Evolutionary conservation across 2,888 invertebrate species (phyloP).

Genomic region (Erannis defoliaria): DNA sequence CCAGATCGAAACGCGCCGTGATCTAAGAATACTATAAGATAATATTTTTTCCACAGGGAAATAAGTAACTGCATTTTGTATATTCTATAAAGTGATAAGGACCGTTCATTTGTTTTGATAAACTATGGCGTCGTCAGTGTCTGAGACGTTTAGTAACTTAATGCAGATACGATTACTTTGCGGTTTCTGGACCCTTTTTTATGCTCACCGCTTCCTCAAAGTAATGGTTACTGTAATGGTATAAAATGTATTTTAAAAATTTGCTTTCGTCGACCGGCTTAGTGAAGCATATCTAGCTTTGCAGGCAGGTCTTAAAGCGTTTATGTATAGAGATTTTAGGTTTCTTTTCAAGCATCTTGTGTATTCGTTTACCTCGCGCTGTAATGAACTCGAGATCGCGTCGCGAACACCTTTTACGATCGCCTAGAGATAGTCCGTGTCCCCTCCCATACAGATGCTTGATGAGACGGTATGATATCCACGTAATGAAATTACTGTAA

Average conservation of each 20-base stretch:
- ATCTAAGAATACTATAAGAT: constrained; percentile 87
- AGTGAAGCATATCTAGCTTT: constrained; percentile 77
- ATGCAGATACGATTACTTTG: constrained; percentile 82
- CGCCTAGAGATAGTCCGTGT: constrained; percentile 51
- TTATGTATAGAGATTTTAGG: constrained; percentile 84
- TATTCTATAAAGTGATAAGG: constrained; percentile 87
- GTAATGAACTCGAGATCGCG: constrained; percentile 39
- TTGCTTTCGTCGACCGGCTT: constrained; percentile 79
- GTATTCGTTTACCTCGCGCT: constrained; percentile 56
- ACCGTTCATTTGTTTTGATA: constrained; percentile 86
- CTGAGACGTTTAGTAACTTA: constrained; percentile 78
- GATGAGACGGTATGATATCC: constrained; percentile 81
- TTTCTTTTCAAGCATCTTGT: constrained; percentile 83
- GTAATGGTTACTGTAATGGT: constrained; percentile 80
- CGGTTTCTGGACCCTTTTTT: constrained; percentile 83
- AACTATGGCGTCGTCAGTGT: constrained; percentile 82
- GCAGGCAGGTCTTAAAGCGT: constrained; percentile 80
- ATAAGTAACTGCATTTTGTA: constrained; percentile 88
- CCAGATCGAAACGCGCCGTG: constrained; percentile 86
- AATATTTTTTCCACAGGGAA: constrained; percentile 87
- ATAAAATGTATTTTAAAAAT: constrained; percentile 78
- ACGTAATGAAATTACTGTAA: constrained; percentile 87
- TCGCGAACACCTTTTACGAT: constrained; percentile 27
- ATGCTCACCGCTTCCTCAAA: constrained; percentile 84
- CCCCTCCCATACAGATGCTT: constrained; percentile 74